These are phyloP conservation scores for Avahi laniger DNA, from an alignment of 2,797 vertebrate genomes.

Conservation along the genomic window DNA sequence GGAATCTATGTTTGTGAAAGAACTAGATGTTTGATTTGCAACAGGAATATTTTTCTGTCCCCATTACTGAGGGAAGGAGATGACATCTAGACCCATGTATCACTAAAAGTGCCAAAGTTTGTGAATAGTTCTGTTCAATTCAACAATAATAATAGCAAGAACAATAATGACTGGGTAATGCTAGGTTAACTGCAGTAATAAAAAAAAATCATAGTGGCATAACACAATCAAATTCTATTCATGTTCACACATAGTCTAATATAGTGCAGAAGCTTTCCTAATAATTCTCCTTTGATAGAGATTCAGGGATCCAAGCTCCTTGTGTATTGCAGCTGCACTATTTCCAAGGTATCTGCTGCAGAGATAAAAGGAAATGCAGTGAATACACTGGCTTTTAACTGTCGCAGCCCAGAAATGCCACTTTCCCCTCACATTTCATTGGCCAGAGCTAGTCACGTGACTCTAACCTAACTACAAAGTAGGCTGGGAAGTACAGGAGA, in stretches of 20 bases:
- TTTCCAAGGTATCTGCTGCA: neutral
- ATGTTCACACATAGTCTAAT: neutral
- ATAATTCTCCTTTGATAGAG: neutral
- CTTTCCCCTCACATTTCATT: neutral
- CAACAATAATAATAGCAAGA: neutral
- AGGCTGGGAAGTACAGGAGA: neutral
- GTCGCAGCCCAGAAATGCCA: neutral
- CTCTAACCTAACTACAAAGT: neutral
- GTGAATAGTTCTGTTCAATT: neutral
- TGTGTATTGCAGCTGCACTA: neutral
- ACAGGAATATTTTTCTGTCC: slow-evolving; percentile 15
- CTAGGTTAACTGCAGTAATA: neutral
- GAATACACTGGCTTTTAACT: neutral
- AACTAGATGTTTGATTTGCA: neutral
- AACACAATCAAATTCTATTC: slow-evolving; percentile 19
- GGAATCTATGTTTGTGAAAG: neutral
- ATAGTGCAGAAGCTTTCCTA: neutral
- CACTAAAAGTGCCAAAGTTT: neutral
- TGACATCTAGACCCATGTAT: neutral
- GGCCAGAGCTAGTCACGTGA: neutral
- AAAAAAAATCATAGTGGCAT: neutral
- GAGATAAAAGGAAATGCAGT: neutral
- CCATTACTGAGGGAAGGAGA: neutral
- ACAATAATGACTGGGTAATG: neutral
- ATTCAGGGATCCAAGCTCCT: neutral